Evolutionary conservation across 2,113 vertebrate species (phyloP).

Genomic region (Boulengeromyrus knoepffleri): DNA sequence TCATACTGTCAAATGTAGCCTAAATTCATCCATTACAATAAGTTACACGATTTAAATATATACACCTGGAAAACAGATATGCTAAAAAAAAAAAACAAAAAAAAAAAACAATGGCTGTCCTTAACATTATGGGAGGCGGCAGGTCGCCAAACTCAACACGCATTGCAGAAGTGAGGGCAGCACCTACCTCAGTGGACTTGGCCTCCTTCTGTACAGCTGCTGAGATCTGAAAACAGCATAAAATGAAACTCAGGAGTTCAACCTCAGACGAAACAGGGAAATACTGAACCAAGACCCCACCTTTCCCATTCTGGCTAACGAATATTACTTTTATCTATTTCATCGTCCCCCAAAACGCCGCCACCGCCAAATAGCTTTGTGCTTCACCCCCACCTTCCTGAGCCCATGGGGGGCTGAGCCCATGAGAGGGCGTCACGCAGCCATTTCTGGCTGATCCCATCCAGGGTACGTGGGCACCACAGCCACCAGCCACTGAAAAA

Average conservation of each 20-base stretch:
- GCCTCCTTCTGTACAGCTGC: slow-evolving; percentile 63
- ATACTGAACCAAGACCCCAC: not conserved
- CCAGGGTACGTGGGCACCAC: not conserved
- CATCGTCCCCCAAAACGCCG: not conserved
- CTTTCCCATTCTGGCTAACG: not conserved
- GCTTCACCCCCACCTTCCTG: not conserved
- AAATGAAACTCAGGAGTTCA: not conserved
- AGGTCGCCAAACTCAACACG: not conserved
- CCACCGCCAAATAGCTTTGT: not conserved
- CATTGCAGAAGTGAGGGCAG: not conserved
- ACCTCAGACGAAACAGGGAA: not conserved
- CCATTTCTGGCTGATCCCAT: not conserved
- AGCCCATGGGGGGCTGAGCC: not conserved
- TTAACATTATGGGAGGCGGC: not conserved
- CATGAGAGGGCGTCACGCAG: not conserved
- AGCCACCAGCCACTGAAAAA: not conserved
- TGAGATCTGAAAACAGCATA: slow-evolving; percentile 61
- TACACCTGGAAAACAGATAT: not conserved
- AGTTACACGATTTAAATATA: not conserved
- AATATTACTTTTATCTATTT: not conserved
- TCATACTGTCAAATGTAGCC: not conserved
- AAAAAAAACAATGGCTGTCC: not conserved
- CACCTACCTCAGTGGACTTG: slow-evolving; percentile 59
- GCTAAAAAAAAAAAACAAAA: not conserved
- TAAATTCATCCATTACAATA: not conserved